phyloP scores from a whole-genome alignment of 2,888 invertebrate species.

The Tetranychus piercei region DNA sequence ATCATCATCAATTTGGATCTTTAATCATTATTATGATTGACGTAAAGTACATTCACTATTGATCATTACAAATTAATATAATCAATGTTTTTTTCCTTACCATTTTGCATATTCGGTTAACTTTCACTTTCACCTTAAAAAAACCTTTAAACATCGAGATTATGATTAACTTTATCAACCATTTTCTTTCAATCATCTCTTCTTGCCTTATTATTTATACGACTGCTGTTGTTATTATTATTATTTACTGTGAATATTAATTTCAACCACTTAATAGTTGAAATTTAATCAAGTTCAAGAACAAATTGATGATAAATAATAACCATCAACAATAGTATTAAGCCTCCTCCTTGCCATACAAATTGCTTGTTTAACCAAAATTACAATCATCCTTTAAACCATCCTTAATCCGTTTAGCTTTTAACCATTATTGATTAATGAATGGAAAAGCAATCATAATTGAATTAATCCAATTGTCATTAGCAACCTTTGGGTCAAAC shows the following conservation, averaged over 20 bases:
- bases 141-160: too few species aligned
- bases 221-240: not conserved
- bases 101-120: too few species aligned
- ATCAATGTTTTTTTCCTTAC: too few species aligned
- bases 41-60: not conserved
- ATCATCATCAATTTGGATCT: not conserved
- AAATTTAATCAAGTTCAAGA: not conserved
- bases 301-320: not conserved
- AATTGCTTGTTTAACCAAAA: not conserved
- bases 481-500: not conserved
- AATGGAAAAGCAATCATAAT: not conserved
- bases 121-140: too few species aligned
- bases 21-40: not conserved
- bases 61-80: not conserved
- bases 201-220: too few species aligned
- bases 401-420: too few species aligned
- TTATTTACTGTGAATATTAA: not conserved
- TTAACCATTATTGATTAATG: too few species aligned
- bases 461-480: not conserved
- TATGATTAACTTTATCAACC: not conserved
- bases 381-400: not conserved
- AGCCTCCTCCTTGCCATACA: too few species aligned
- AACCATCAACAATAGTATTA: too few species aligned
- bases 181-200: not conserved
- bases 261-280: not conserved